These are phyloP conservation scores for Pseudoips prasinana DNA, from an alignment of 2,888 invertebrate genomes.

Conservation along the genomic window DNA sequence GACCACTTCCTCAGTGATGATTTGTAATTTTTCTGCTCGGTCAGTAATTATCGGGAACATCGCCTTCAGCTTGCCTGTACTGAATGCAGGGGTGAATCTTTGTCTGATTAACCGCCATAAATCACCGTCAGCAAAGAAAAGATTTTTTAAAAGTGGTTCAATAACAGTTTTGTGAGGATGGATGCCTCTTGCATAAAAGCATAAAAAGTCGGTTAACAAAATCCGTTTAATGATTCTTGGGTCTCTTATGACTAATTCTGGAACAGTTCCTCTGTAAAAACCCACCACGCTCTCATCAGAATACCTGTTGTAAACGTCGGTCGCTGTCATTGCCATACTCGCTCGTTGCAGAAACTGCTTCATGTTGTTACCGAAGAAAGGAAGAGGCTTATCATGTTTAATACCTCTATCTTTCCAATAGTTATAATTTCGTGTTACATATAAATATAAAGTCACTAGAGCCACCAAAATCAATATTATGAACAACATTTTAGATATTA, in stretches of 20 bases:
- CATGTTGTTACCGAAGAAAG: conserved; percentile 56
- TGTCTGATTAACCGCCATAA: conserved; percentile 65
- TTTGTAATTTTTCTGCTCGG: conserved; percentile 59
- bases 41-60: conserved; percentile 71
- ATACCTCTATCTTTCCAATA: conserved; percentile 65
- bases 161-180: conserved; percentile 54
- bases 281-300: conserved; percentile 67
- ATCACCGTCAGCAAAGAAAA: conserved; percentile 70
- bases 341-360: conserved; percentile 53
- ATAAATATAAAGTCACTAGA: conserved; percentile 46
- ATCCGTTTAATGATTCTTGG: conserved; percentile 63
- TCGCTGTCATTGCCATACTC: conserved; percentile 61
- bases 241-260: conserved; percentile 65
- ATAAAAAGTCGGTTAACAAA: conserved; percentile 58
- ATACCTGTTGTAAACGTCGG: conserved; percentile 56
- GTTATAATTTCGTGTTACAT: conserved; percentile 51
- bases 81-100: conserved; percentile 65
- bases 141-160: conserved; percentile 62
- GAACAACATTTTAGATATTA: conserved; percentile 44
- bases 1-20: conserved; percentile 50
- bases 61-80: conserved; percentile 63
- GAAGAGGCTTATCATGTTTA: conserved; percentile 59
- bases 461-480: conserved; percentile 35
- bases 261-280: conserved; percentile 51
- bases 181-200: conserved; percentile 60